Conservation (phyloP, 1,140 invertebrate species). For the Luehdorfia chinensis region DNA sequence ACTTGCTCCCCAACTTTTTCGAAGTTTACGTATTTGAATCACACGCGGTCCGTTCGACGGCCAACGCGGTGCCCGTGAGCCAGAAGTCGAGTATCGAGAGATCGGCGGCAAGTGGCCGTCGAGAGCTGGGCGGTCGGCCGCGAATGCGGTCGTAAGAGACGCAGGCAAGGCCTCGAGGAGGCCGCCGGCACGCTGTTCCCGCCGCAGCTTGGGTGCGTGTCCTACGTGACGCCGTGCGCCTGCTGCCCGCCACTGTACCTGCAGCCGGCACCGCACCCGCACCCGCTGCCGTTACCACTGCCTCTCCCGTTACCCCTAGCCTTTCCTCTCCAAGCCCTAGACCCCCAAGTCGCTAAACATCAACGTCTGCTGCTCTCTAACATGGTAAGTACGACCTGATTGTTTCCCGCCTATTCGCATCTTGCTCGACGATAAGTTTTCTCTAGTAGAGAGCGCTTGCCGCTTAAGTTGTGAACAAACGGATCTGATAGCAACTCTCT, state of each 20-base stretch:
- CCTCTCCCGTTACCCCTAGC: slow-evolving; percentile 61
- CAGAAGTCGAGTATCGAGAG: slow-evolving; percentile 31
- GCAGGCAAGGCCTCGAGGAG: slow-evolving; percentile 67
- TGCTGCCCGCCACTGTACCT: slow-evolving; percentile 66
- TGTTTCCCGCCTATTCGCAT: slow-evolving; percentile 35
- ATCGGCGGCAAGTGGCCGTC: slow-evolving; percentile 59
- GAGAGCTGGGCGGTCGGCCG: slow-evolving; percentile 57
- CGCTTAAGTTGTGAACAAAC: slow-evolving; percentile 42
- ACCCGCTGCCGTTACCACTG: slow-evolving; percentile 56
- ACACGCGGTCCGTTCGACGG: slow-evolving; percentile 23
- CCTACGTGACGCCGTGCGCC: slow-evolving; percentile 71
- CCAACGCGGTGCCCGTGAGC: too few relatives aligned
- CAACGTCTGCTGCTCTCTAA: slow-evolving; percentile 76
- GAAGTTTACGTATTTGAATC: too few relatives aligned
- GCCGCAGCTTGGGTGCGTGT: slow-evolving; percentile 72
- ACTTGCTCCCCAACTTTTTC: slow-evolving; percentile 49
- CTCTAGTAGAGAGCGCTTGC: slow-evolving; percentile 35
- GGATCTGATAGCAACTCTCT: slow-evolving; percentile 54
- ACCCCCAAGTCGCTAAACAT: slow-evolving; percentile 69
- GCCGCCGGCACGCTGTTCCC: slow-evolving; percentile 74
- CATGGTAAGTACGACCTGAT: slow-evolving; percentile 69
- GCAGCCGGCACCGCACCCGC: slow-evolving; percentile 53
- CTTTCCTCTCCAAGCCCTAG: slow-evolving; percentile 61
- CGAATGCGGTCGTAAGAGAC: slow-evolving; percentile 70
- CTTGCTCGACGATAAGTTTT: slow-evolving; percentile 30